Percentiles rank a stretch among this genome's conserved stretches.
These are phyloP conservation scores for Deroplatys truncata DNA, from an alignment of 2,888 invertebrate genomes.

Conservation along the genomic window DNA sequence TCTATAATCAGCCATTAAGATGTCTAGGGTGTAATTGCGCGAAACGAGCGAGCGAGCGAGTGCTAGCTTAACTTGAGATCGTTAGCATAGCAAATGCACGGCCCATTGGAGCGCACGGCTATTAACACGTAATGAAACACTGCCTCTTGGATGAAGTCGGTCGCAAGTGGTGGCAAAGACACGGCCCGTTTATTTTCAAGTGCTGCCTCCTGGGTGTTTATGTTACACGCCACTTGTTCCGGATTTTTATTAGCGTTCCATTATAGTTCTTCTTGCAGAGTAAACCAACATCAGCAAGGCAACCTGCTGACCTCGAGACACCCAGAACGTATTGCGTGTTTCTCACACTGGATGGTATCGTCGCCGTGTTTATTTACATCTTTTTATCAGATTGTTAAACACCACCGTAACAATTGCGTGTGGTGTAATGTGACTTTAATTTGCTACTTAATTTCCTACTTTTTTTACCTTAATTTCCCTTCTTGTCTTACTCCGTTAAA, in stretches of 20 bases:
- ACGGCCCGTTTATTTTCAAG: neutral
- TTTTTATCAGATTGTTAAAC: neutral
- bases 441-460: neutral
- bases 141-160: neutral
- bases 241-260: neutral
- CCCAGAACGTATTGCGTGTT: neutral
- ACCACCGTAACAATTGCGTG: neutral
- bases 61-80: neutral
- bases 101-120: constrained; percentile 11
- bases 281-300: neutral
- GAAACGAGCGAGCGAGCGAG: neutral
- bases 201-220: neutral
- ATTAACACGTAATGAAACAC: constrained; percentile 20
- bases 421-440: neutral
- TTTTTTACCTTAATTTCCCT: neutral
- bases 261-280: neutral
- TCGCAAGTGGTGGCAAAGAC: neutral
- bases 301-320: neutral
- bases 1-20: constrained; percentile 21
- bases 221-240: neutral
- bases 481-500: no score
- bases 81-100: neutral
- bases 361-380: neutral
- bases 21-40: constrained; percentile 16
- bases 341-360: neutral